A percentile compares a stretch with the other conserved stretches of the same genome.
These are phyloP conservation scores for Vesta saturnalis DNA, from an alignment of 2,888 invertebrate species.

Conservation along the genomic window DNA sequence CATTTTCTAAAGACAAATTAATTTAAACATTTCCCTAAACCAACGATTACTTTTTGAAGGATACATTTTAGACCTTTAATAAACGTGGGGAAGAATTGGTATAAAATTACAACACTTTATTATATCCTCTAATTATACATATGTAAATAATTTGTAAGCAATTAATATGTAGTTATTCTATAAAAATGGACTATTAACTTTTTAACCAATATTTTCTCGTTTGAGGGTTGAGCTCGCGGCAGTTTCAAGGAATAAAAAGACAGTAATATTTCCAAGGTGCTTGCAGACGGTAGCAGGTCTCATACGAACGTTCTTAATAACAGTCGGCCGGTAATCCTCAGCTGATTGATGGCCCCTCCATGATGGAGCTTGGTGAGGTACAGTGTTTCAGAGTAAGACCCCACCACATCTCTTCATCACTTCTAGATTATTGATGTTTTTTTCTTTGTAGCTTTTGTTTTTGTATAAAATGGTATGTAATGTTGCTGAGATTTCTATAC, in stretches of 20 bases:
- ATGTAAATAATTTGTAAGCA: not conserved
- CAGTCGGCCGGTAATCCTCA: slow-evolving; percentile 60
- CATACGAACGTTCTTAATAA: slow-evolving; percentile 61
- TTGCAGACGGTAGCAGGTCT: slow-evolving; percentile 52
- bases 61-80: too few relatives aligned
- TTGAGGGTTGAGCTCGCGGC: slow-evolving; percentile 50
- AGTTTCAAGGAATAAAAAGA: slow-evolving; percentile 51
- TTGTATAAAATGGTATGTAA: slow-evolving; percentile 35
- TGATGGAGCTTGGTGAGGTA: slow-evolving; percentile 51
- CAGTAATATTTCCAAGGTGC: slow-evolving; percentile 57
- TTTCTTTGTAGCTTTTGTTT: slow-evolving; percentile 38
- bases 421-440: slow-evolving; percentile 53
- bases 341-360: slow-evolving; percentile 61
- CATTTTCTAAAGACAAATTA: too few relatives aligned
- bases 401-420: slow-evolving; percentile 51
- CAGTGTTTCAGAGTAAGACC: slow-evolving; percentile 39
- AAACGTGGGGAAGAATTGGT: too few relatives aligned
- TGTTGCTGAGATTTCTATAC: slow-evolving; percentile 36
- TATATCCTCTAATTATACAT: too few relatives aligned
- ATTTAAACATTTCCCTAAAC: too few relatives aligned
- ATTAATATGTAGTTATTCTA: not conserved
- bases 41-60: too few relatives aligned
- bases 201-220: slow-evolving; percentile 36
- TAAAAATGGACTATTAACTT: slow-evolving; percentile 29
- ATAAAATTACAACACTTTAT: too few relatives aligned